Conservation (phyloP, 2,797 vertebrate species). For the Mionectes olivaceus region DNA sequence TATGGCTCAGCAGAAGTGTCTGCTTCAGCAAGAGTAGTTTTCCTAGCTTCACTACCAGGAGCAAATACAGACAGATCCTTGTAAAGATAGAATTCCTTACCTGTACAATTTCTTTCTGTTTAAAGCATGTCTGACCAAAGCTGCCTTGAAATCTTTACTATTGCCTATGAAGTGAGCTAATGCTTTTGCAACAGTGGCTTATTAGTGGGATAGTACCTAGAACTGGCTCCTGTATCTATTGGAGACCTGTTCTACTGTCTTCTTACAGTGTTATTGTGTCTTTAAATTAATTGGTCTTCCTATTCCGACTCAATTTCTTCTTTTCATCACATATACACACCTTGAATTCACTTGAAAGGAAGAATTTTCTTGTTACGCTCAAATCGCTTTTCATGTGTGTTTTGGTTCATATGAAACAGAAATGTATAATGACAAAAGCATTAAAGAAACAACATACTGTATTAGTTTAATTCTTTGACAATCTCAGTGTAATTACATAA, state of each 20-base stretch:
- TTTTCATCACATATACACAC: neutral
- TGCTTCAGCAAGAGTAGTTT: neutral
- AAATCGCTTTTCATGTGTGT: neutral
- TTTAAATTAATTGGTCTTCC: neutral
- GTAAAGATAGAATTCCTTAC: neutral
- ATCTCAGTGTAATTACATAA: neutral
- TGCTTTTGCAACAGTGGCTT: neutral
- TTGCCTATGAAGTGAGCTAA: neutral
- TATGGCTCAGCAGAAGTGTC: neutral
- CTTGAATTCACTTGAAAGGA: neutral
- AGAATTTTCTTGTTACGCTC: neutral
- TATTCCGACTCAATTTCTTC: neutral
- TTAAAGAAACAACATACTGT: neutral
- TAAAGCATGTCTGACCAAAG: accelerated
- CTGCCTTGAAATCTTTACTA: neutral
- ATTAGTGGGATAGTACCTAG: neutral
- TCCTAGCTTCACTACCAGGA: neutral
- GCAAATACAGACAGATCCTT: neutral
- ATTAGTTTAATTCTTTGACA: neutral
- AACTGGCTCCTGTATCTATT: neutral
- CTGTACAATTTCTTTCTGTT: neutral
- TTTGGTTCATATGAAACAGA: neutral
- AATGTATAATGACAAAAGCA: neutral
- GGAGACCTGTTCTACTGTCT: neutral
- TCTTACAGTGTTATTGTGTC: neutral